Conservation (phyloP, 53 echinoderm and acorn worm species). For the Holothuria leucospilota region DNA sequence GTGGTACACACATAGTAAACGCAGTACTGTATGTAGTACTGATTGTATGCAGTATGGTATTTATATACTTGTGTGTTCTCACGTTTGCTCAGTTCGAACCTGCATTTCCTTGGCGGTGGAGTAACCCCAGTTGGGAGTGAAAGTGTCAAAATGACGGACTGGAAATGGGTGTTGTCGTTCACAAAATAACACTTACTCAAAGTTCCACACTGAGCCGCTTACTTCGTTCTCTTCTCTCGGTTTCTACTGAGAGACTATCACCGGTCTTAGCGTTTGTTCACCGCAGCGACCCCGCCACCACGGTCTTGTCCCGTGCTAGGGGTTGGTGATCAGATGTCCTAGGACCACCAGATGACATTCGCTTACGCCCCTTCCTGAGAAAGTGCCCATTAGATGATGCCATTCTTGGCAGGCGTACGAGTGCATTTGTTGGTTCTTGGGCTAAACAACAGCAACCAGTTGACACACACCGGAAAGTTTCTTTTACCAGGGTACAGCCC, state of each 20-base stretch:
- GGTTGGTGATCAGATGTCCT: slow-evolving; percentile 68
- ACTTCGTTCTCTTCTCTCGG: slow-evolving; percentile 47
- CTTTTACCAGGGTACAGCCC: too few relatives aligned
- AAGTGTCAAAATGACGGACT: slow-evolving; percentile 64
- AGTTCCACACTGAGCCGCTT: slow-evolving; percentile 27
- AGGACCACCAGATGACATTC: slow-evolving; percentile 21
- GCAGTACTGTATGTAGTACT: too few relatives aligned
- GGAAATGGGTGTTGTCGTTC: slow-evolving; percentile 78
- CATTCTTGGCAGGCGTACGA: slow-evolving; percentile 44
- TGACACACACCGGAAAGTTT: too few relatives aligned
- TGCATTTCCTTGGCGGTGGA: background rate
- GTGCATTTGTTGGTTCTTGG: slow-evolving; percentile 45
- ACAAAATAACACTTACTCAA: slow-evolving; percentile 8
- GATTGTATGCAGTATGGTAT: too few relatives aligned
- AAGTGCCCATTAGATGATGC: background rate
- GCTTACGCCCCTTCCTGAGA: too few relatives aligned
- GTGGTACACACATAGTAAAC: too few relatives aligned
- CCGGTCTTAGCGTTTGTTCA: slow-evolving; percentile 27
- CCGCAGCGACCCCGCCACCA: slow-evolving; percentile 92
- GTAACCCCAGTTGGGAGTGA: background rate
- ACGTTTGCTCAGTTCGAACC: background rate
- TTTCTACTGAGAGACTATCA: slow-evolving; percentile 20
- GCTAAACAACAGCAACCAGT: slow-evolving; percentile 1
- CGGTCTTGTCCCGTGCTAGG: slow-evolving; percentile 69
- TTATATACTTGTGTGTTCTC: too few relatives aligned